Evolutionary conservation across 2,888 invertebrate species (phyloP), one percentile per base, ranked within the genome.

Genomic region (Caenorhabditis panamensis): DNA sequence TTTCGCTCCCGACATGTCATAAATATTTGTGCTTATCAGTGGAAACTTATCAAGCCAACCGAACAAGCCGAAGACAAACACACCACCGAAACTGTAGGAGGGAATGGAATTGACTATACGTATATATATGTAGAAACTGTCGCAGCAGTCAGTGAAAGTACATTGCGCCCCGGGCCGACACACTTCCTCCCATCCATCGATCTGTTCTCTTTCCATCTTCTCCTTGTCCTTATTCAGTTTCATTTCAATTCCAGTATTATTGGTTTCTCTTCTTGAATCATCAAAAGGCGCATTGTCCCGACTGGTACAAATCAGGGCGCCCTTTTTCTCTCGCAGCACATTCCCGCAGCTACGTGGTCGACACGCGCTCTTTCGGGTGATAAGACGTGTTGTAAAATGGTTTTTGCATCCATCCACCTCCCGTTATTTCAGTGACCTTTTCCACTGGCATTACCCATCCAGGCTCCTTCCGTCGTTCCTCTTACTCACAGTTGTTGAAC

Each of bases 101-200:
- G n/a, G n/a, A n/a, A n/a, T 37, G n/a, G 54, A 62, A 44, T 62
- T 71, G 71, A 71, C 71, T 71, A 62, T 71, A 71, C 63, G 47
- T 56, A 69, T 13, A 56, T 62, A 13, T 64, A 37, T 18, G 67
- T 47, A 56, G n/a, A 41, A 44, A 44, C 54, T 20, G 69, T 41
- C 41, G 69, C 61, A 53, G 59, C 61, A 61, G 24, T 47, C 58
- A 63, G 71, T 62, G 71, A 71, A 71, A 71, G 71, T 71, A 22
- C 62, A 61, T 61, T 59, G 53, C 53, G 28, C 31, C 37, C 61
- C n/a, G n/a, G n/a, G 61, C 61, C 49, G 53, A 68, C 51, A 68
- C 24, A 41, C 47, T 63, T 47, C 9, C 13, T 68, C 51, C 5
- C 47, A 18, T 58, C 61, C 24, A 62, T 62, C 71, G 62, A 71